These are phyloP conservation scores for Chorisops tibialis DNA, from an alignment of 2,888 invertebrate genomes.

Conservation along the genomic window DNA sequence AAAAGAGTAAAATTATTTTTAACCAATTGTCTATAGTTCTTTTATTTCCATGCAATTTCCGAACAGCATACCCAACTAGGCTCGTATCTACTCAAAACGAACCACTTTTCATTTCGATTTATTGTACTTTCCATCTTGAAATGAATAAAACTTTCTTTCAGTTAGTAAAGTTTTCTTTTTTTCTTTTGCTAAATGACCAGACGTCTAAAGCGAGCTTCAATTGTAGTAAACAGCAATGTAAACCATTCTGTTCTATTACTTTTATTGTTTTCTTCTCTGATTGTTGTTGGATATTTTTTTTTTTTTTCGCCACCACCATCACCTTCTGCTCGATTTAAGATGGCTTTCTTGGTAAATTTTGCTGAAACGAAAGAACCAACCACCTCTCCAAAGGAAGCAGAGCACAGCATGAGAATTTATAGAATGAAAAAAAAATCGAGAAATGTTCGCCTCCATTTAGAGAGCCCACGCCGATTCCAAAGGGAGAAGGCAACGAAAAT, in stretches of 20 bases:
- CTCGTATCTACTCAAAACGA: too few species aligned
- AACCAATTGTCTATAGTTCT: too few species aligned
- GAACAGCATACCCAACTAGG: too few species aligned
- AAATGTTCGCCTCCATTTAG: background rate
- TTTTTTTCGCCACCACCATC: background rate
- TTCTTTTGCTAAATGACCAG: background rate
- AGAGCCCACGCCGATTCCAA: background rate
- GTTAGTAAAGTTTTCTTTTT: too few species aligned
- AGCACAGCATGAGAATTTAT: too few species aligned
- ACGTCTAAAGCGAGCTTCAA: constrained; percentile 1
- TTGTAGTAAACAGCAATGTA: constrained; percentile 4
- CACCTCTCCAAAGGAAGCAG: background rate
- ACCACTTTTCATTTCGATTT: too few species aligned
- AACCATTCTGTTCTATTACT: constrained; percentile 2
- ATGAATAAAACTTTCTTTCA: too few species aligned
- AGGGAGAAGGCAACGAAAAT: constrained; percentile 26
- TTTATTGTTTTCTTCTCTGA: constrained; percentile 7
- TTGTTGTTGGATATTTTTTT: background rate
- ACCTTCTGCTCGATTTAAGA: background rate
- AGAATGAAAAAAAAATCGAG: background rate
- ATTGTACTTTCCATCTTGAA: too few species aligned
- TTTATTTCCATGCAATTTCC: too few species aligned
- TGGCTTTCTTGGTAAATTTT: too few species aligned
- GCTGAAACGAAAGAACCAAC: background rate
- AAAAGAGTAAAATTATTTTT: too few species aligned